Evolutionary conservation across 2,797 vertebrate species (phyloP).

Genomic region (Enteromius paludinosus): DNA sequence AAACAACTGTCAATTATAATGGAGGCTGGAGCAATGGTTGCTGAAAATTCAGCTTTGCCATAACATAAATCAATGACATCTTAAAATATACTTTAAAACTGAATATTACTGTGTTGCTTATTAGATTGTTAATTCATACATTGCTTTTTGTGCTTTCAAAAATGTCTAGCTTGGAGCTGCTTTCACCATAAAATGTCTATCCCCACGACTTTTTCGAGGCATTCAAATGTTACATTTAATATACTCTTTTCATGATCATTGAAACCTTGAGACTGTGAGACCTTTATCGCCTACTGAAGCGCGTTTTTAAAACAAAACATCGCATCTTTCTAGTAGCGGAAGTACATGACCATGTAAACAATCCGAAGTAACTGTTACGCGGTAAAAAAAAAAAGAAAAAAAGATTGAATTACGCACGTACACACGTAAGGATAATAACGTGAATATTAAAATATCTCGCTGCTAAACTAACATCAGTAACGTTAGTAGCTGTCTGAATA

Average conservation of each 20-base stretch:
- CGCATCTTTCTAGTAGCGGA: conserved; percentile 20
- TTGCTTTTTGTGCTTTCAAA: neutral
- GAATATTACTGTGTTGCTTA: neutral
- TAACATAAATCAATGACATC: neutral
- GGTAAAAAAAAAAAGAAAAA: too few species aligned
- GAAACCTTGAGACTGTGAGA: neutral
- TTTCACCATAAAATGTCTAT: neutral
- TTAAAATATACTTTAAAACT: neutral
- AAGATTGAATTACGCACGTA: neutral
- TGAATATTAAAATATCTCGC: neutral
- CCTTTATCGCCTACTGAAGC: neutral
- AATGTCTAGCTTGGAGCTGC: neutral
- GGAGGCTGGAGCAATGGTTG: neutral
- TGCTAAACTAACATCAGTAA: neutral
- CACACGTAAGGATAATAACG: neutral
- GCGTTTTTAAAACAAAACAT: conserved; percentile 2
- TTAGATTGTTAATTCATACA: neutral
- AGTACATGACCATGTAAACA: conserved; percentile 19
- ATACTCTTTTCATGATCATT: neutral
- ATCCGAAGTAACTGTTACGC: neutral
- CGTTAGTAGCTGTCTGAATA: neutral
- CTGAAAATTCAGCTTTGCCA: neutral
- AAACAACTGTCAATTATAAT: neutral
- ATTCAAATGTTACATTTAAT: neutral
- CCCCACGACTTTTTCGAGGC: neutral